Evolutionary conservation across 2,113 vertebrate genomes (phyloP).

Genomic region (Gnathonemus longibarbis): DNA sequence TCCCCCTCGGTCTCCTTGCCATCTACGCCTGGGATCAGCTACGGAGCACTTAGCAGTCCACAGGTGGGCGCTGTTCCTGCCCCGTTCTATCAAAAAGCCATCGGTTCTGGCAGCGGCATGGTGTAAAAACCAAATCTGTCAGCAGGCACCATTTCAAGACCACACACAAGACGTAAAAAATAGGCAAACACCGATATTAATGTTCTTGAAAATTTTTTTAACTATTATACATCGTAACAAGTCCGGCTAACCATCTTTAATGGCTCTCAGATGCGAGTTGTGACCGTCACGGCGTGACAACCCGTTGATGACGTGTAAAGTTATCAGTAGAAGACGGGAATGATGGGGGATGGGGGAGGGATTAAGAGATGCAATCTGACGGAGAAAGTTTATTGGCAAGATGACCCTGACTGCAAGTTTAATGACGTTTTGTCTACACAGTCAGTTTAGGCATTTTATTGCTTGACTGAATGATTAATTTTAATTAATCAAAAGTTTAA

Average conservation of each 20-base stretch:
- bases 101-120: neutral
- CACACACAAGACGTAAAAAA: neutral
- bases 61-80: slow-evolving; percentile 17
- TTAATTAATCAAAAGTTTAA: no score
- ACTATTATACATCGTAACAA: neutral
- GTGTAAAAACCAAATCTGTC: neutral
- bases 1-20: slow-evolving; percentile 28
- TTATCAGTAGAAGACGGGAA: neutral
- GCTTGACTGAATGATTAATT: neutral
- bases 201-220: neutral
- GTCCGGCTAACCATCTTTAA: neutral
- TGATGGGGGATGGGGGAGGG: neutral
- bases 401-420: neutral
- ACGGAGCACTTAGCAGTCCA: slow-evolving; percentile 20
- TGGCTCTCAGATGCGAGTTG: neutral
- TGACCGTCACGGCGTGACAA: neutral
- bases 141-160: no score
- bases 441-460: neutral
- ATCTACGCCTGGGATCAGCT: slow-evolving; percentile 29
- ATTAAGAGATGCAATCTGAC: neutral
- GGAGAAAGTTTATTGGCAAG: neutral
- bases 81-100: neutral
- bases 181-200: neutral
- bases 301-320: neutral
- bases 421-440: neutral